A percentile compares a stretch with the other conserved stretches of the same genome.
Evolutionary conservation across 2,888 invertebrate genomes (phyloP).

Genomic region (Calameuta filiformis): DNA sequence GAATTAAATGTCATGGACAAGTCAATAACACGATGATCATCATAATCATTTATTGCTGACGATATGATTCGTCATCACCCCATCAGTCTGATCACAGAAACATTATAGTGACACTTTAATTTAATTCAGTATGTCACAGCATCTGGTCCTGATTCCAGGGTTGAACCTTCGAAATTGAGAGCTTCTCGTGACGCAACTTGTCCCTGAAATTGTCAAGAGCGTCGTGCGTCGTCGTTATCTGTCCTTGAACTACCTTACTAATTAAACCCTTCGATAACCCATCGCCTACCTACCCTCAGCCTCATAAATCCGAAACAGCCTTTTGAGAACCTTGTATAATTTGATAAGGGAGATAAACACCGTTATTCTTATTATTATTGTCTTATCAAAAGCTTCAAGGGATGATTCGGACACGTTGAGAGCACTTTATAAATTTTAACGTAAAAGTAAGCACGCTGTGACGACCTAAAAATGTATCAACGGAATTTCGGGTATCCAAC

Average conservation of each 20-base stretch:
- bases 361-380: neutral
- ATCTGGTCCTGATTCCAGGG: neutral
- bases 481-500: neutral
- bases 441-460: neutral
- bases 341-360: neutral
- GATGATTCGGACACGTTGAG: neutral
- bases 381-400: neutral
- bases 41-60: constrained; percentile 26
- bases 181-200: constrained; percentile 16
- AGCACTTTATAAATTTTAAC: neutral
- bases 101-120: constrained; percentile 50
- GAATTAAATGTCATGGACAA: constrained; percentile 17
- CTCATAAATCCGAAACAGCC: neutral
- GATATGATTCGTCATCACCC: constrained; percentile 37
- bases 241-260: constrained; percentile 19
- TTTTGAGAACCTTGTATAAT: neutral
- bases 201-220: constrained; percentile 41
- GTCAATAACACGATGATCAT: constrained; percentile 35
- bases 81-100: constrained; percentile 42
- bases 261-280: constrained; percentile 25
- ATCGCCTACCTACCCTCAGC: constrained; percentile 11
- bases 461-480: too few relatives aligned
- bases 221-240: neutral
- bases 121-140: constrained; percentile 53
- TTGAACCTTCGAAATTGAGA: neutral